These are phyloP conservation scores for Vidua macroura DNA, from an alignment of 2,113 vertebrate species.

Conservation along the genomic window DNA sequence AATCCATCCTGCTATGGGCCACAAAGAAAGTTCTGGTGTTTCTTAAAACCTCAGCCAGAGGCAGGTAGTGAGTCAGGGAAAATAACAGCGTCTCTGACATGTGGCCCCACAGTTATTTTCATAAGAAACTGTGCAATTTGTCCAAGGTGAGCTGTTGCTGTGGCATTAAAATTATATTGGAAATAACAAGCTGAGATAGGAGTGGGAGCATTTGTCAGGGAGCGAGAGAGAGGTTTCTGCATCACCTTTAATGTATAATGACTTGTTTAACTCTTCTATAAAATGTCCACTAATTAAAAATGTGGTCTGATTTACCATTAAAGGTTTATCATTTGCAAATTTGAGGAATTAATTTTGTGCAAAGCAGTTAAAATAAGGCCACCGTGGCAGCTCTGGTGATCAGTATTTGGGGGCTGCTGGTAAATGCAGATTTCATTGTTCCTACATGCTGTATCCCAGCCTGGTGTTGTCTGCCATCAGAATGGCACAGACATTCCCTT, in stretches of 20 bases:
- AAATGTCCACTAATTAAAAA: background rate
- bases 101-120: background rate
- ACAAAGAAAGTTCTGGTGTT: conserved; percentile 72
- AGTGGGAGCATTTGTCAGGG: background rate
- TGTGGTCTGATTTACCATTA: background rate
- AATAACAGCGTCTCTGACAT: background rate
- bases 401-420: background rate
- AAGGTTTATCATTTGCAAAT: background rate
- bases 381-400: background rate
- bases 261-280: background rate
- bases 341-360: background rate
- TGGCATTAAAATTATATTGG: background rate
- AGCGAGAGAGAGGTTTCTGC: background rate
- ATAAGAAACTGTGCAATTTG: background rate
- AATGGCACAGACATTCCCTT: background rate
- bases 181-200: background rate
- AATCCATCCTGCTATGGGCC: conserved; percentile 69
- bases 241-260: background rate
- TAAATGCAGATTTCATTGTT: background rate
- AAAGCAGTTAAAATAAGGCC: background rate
- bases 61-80: conserved; percentile 37
- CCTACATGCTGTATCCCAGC: background rate
- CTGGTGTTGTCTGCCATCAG: background rate
- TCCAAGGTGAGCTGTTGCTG: conserved; percentile 5
- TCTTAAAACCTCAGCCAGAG: conserved; percentile 60